Evolutionary conservation across 2,797 vertebrate genomes (phyloP).

Genomic region (Danio albolineatus): DNA sequence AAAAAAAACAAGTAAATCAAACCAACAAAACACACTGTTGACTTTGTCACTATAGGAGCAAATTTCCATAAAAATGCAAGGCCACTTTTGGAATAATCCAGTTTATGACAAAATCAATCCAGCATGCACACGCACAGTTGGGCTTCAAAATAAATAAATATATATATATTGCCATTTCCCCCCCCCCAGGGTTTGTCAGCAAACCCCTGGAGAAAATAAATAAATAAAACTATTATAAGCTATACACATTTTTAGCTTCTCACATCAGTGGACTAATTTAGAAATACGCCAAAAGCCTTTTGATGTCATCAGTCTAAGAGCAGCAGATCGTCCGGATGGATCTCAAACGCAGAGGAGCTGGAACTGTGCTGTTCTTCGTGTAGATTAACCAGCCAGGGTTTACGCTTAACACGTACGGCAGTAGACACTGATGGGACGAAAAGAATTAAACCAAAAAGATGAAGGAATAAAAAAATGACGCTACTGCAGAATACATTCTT

Average conservation of each 20-base stretch:
- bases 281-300: conserved; percentile 56
- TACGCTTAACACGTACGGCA: not conserved
- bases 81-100: conserved; percentile 77
- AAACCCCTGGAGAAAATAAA: conserved; percentile 39
- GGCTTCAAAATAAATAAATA: conserved; percentile 63
- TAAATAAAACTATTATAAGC: conserved; percentile 64
- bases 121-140: conserved; percentile 81
- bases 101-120: conserved; percentile 71
- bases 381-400: conserved; percentile 1
- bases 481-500: conserved; percentile 30
- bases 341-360: conserved; percentile 5
- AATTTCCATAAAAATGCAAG: conserved; percentile 71
- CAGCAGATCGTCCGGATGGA: conserved; percentile 2
- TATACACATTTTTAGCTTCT: conserved; percentile 73
- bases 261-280: conserved; percentile 67
- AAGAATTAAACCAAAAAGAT: not conserved
- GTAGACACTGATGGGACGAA: not conserved
- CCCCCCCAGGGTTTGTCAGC: conserved; percentile 31
- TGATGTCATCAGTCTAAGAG: conserved; percentile 23
- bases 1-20: conserved; percentile 41
- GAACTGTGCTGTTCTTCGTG: not conserved
- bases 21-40: conserved; percentile 60
- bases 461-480: not conserved
- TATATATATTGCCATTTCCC: conserved; percentile 58
- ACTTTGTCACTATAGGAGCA: conserved; percentile 33